Evolutionary conservation across 2,113 vertebrate genomes (phyloP).

Genomic region (Dasyurus viverrinus): DNA sequence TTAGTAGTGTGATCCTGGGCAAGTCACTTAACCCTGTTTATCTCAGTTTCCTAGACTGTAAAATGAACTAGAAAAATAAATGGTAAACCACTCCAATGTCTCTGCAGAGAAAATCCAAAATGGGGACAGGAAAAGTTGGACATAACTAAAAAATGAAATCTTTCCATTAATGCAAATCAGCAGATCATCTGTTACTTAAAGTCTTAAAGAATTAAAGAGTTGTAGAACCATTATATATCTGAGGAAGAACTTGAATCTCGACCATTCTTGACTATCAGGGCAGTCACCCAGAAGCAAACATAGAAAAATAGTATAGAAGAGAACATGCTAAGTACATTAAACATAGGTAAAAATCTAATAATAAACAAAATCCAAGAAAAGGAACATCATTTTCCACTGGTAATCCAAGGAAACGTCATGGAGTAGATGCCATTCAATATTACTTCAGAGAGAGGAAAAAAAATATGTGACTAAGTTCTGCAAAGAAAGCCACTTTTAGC

Average conservation of each 20-base stretch:
- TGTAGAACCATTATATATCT: not conserved
- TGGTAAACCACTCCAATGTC: too few relatives aligned
- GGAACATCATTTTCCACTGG: not conserved
- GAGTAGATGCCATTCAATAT: not conserved
- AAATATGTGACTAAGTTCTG: not conserved
- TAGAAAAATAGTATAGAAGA: not conserved
- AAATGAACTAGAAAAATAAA: too few relatives aligned
- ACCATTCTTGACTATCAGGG: not conserved
- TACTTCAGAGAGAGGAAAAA: not conserved
- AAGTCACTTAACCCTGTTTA: too few relatives aligned
- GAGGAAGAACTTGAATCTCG: not conserved
- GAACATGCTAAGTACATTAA: not conserved
- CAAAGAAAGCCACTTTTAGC: not conserved
- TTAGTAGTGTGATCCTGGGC: too few relatives aligned
- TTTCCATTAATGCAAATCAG: not conserved
- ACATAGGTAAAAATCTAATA: not conserved
- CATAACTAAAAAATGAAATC: not conserved
- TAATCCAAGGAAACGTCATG: not conserved
- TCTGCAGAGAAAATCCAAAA: too few relatives aligned
- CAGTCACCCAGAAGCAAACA: not conserved
- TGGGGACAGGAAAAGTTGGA: too few relatives aligned
- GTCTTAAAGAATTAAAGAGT: not conserved
- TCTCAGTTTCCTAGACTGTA: too few relatives aligned
- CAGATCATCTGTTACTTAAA: not conserved
- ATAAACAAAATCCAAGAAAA: not conserved